phyloP scores from a whole-genome alignment of 2,797 vertebrate genomes.

The Dryobates pubescens region DNA sequence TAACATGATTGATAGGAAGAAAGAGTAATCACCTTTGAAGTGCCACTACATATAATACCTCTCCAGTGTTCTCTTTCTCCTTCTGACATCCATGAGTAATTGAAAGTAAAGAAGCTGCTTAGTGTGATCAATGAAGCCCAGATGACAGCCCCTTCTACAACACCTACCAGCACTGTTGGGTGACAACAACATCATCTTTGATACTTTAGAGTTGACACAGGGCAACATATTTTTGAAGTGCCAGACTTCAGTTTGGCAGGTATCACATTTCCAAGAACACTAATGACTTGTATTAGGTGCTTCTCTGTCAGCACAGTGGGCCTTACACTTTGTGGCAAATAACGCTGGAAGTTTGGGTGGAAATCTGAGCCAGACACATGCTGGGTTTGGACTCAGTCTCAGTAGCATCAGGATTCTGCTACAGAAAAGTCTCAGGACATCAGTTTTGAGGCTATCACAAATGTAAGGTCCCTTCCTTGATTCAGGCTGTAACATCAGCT shows the following conservation, averaged over 20 bases:
- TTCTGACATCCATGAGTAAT: constrained; percentile 77
- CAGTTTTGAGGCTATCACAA: background rate
- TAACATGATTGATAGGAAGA: constrained; percentile 80
- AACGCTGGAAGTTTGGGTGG: background rate
- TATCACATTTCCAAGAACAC: background rate
- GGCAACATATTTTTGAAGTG: constrained; percentile 63
- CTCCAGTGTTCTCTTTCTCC: constrained; percentile 73
- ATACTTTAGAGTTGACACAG: constrained; percentile 46
- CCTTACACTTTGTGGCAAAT: background rate
- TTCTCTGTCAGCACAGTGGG: background rate
- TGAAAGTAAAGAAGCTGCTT: constrained; percentile 75
- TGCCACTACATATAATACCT: constrained; percentile 76
- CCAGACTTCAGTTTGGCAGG: background rate
- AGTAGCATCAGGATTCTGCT: background rate
- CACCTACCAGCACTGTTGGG: constrained; percentile 48
- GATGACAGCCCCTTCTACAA: constrained; percentile 71
- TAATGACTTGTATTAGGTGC: constrained; percentile 14
- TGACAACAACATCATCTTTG: constrained; percentile 49
- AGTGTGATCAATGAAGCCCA: constrained; percentile 75
- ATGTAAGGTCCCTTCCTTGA: background rate
- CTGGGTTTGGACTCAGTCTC: background rate
- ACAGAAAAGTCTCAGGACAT: background rate
- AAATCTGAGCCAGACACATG: background rate
- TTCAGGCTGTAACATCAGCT: background rate
- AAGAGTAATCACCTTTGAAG: constrained; percentile 82